Conservation (phyloP, 1,140 invertebrate species). For the Antheraea pernyi region DNA sequence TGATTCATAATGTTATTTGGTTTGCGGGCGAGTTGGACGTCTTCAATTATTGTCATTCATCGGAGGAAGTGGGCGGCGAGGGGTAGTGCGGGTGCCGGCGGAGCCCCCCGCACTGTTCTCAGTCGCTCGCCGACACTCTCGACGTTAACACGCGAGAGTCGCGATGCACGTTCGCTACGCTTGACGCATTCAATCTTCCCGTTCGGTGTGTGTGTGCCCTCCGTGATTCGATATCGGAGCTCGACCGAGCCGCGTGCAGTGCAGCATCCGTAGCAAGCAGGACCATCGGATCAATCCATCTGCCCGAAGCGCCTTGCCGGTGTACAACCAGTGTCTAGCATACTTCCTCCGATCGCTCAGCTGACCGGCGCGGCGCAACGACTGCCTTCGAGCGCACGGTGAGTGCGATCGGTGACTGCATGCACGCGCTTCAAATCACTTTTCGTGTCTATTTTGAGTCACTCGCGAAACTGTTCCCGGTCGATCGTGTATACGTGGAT, state of each 20-base stretch:
- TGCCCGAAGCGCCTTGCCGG: conserved; percentile 18
- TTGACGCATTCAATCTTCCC: conserved; percentile 56
- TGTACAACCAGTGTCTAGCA: conserved; percentile 19
- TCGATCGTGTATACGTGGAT: conserved; percentile 39
- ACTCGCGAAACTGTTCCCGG: conserved; percentile 52
- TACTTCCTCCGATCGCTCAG: conserved; percentile 44
- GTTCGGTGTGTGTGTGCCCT: conserved; percentile 67
- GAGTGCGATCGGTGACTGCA: conserved; percentile 72
- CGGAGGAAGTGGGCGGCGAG: conserved; percentile 75
- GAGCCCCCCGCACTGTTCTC: conserved; percentile 58
- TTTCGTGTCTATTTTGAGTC: conserved; percentile 68
- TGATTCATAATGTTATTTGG: conserved; percentile 76
- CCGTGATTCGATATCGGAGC: conserved; percentile 54
- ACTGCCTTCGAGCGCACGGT: conserved; percentile 66
- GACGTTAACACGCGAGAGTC: conserved; percentile 64
- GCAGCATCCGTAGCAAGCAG: conserved; percentile 40
- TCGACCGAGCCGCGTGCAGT: conserved; percentile 54
- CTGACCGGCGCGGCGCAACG: conserved; percentile 59
- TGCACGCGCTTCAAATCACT: conserved; percentile 57
- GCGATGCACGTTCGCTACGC: conserved; percentile 63
- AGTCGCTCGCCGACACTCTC: conserved; percentile 75
- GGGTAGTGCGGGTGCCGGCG: conserved; percentile 62
- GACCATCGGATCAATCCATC: conserved; percentile 26
- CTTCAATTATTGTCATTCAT: conserved; percentile 79
- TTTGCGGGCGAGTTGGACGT: conserved; percentile 78